Base-by-base conservation (phyloP, 2,797 vertebrate species). In the Ceryle rudis region DNA sequence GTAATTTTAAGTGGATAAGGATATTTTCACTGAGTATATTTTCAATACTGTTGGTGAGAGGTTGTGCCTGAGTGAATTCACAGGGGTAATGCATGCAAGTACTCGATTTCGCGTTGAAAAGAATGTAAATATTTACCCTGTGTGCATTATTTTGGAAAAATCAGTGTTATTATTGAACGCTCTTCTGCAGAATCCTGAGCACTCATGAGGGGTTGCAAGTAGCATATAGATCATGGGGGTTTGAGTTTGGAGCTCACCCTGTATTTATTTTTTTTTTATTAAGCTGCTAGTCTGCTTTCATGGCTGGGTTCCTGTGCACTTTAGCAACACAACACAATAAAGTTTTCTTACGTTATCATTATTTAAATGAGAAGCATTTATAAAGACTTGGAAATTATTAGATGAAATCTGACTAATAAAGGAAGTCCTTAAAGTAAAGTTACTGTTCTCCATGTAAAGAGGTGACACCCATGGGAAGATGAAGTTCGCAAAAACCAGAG, bases 101-200 rank as follows among this genome's bases (percentile, higher is more conserved):
- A 66, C 18, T 71, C 71, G 21, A 72, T 39, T 86, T 92, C 11
- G 9, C 29, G 35, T 8, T 35, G 23, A 69, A 66, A 75, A 71
- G 1, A 73, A 88, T 74, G 60, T 49, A 77, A 95, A 84, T 81
- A 89, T 84, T 92, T 72, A 83, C 28, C 60, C 5, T 35, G 18
- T n/a, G 17, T n/a, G 14, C 15, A 57, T 29, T 79, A 46, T 72
- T 89, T 92, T 69, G 28, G 28, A 80, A 95, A 73, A 65, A 69
- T 13, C 51, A 51, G 35, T 37, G 23, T 28, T 82, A 33, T 58
- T 49, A 72, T 72, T 62, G 26, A 58, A 69, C 47, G 65, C 14
- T 57, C 20, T 47, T 31, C 16, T 61, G 49, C 15, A 90, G 58
- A 86, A 80, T 66, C 39, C 42, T 39, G 26, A 92, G 55, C 18